Conservation (phyloP, 35 echinoderm and acorn worm species). For the Chiridota heheva region DNA sequence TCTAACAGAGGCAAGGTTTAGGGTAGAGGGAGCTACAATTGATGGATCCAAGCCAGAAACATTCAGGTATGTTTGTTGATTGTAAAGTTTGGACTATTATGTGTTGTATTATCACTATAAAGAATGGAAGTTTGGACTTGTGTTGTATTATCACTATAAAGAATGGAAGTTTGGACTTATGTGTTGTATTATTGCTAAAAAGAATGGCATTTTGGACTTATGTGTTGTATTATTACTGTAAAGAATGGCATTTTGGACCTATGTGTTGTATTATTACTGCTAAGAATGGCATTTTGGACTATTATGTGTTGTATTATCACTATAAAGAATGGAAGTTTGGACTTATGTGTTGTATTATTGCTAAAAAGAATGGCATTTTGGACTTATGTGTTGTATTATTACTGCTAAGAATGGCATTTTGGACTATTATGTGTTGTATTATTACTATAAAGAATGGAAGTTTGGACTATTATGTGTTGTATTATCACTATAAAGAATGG, state of each 20-base stretch:
- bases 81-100: not conserved
- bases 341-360: no score
- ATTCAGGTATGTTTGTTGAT: slow-evolving; percentile 54
- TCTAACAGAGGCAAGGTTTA: slow-evolving; percentile 58
- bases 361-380: no score
- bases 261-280: no score
- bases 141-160: not conserved
- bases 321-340: no score
- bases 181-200: not conserved
- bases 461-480: no score
- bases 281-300: no score
- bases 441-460: no score
- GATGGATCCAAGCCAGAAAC: slow-evolving; percentile 64
- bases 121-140: not conserved
- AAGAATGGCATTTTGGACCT: not conserved
- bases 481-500: no score
- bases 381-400: no score
- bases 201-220: not conserved
- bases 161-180: not conserved
- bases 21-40: slow-evolving; percentile 82
- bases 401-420: no score
- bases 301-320: no score
- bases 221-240: not conserved
- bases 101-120: not conserved
- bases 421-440: no score